Conservation (phyloP, 2,888 invertebrate species). For the Plebejus anna region DNA sequence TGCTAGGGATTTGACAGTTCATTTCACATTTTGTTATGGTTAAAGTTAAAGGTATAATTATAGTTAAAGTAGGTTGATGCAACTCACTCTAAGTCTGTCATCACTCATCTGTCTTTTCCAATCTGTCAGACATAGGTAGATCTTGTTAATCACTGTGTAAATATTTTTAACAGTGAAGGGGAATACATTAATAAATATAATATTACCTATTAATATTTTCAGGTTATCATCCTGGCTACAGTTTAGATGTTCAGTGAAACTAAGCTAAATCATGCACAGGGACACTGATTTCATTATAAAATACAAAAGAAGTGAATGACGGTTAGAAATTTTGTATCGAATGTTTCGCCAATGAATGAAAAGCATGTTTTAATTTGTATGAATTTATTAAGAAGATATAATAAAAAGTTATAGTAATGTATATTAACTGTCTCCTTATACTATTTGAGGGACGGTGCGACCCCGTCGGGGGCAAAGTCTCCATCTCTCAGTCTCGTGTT, state of each 20-base stretch:
- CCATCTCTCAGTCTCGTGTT: constrained; percentile 72
- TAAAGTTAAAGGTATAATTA: no score
- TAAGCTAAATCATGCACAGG: constrained; percentile 68
- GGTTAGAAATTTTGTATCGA: constrained; percentile 32
- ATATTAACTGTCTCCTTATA: constrained; percentile 60
- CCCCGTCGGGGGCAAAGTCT: constrained; percentile 69
- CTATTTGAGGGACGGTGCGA: constrained; percentile 73
- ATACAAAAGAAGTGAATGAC: constrained; percentile 76
- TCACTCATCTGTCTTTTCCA: background rate
- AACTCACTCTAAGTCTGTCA: background rate
- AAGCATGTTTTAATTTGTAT: constrained; percentile 66
- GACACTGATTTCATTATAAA: constrained; percentile 51
- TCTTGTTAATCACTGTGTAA: background rate
- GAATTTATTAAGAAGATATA: constrained; percentile 63
- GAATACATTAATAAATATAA: background rate
- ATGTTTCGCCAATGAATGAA: constrained; percentile 68
- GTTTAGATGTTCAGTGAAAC: constrained; percentile 30
- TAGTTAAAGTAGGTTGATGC: no score
- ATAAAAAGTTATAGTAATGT: constrained; percentile 57
- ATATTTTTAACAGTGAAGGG: background rate
- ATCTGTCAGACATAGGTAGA: background rate
- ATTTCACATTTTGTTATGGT: no score
- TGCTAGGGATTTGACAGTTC: no score
- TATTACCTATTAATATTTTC: background rate
- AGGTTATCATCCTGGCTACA: constrained; percentile 13